phyloP scores from a whole-genome alignment of 2,113 vertebrate species.

The Anguilla japonica region DNA sequence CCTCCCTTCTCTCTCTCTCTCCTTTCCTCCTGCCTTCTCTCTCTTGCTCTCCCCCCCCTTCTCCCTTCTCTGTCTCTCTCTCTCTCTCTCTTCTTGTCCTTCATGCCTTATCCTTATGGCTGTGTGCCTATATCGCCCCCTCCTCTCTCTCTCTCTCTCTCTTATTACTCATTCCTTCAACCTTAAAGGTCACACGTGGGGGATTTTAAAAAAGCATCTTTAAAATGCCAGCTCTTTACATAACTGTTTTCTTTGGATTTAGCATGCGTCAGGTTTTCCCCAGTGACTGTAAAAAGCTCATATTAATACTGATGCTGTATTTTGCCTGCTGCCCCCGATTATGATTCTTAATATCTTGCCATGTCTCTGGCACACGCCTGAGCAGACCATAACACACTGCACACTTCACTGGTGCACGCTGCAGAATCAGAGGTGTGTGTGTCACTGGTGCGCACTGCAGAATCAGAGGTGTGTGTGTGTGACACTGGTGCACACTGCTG shows the following conservation, averaged over 20 bases:
- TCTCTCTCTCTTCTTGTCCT: slow-evolving; percentile 8
- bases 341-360: neutral
- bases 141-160: slow-evolving; percentile 16
- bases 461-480: too few species aligned
- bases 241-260: slow-evolving; percentile 2
- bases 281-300: neutral
- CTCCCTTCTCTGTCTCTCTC: slow-evolving; percentile 15
- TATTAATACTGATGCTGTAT: neutral
- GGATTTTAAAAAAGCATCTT: neutral
- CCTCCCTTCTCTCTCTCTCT: neutral
- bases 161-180: neutral
- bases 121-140: slow-evolving; percentile 10
- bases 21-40: slow-evolving; percentile 8
- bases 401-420: neutral
- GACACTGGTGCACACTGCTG: too few species aligned
- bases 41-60: neutral
- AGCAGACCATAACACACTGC: too few species aligned
- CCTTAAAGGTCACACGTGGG: slow-evolving; percentile 22
- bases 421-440: neutral
- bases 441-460: too few species aligned
- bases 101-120: neutral
- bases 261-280: neutral
- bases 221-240: slow-evolving; percentile 6
- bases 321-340: neutral
- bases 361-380: too few species aligned